Percentiles rank a stretch among this genome's conserved stretches.
Conservation (phyloP, 2,113 vertebrate genomes). For the Amblyornis subalaris region DNA sequence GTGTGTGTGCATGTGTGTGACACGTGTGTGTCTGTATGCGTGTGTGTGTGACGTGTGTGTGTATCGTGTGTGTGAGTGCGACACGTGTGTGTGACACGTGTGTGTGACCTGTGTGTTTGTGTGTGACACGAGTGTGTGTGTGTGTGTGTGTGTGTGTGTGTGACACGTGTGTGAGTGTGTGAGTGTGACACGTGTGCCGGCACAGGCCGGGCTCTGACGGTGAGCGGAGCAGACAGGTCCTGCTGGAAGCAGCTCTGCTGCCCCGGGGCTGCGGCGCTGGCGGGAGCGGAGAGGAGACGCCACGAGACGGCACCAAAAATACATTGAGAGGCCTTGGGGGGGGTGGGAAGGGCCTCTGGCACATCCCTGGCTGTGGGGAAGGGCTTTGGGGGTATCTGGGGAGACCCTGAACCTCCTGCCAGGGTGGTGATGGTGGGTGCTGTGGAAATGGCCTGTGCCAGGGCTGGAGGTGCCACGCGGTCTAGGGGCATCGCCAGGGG, state of each 20-base stretch:
- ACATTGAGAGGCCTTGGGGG: fast-evolving
- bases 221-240: background rate
- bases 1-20: no score
- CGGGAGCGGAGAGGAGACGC: background rate
- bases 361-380: background rate
- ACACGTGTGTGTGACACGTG: background rate
- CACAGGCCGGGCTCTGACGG: fast-evolving
- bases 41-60: no score
- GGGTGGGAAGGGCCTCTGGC: background rate
- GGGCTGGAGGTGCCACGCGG: background rate
- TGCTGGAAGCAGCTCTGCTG: background rate
- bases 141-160: background rate
- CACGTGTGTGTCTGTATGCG: background rate
- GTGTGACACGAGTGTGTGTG: fast-evolving
- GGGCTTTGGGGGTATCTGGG: background rate
- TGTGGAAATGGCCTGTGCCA: background rate
- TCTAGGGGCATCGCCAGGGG: fast-evolving
- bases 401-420: background rate
- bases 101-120: no score
- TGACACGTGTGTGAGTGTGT: background rate
- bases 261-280: background rate
- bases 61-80: background rate
- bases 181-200: background rate
- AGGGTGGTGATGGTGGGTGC: fast-evolving
- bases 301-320: background rate